Evolutionary conservation across 2,797 vertebrate species (phyloP).

Genomic region (Ibycter americanus): DNA sequence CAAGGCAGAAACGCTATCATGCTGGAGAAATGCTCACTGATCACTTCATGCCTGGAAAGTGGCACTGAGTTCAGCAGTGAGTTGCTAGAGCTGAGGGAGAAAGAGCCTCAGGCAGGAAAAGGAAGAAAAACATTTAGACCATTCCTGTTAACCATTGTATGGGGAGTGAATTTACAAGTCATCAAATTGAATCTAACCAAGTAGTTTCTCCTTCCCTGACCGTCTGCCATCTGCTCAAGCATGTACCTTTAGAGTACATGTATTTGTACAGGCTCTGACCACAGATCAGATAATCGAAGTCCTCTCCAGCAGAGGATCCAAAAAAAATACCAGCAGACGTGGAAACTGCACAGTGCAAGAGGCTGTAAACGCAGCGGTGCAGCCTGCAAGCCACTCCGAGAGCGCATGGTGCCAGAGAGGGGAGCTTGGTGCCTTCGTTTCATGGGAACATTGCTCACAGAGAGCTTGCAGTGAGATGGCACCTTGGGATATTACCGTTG

Average conservation of each 20-base stretch:
- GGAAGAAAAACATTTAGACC: neutral
- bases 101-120: neutral
- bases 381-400: neutral
- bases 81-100: neutral
- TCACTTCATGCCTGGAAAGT: neutral
- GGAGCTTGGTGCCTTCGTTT: accelerated
- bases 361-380: accelerated
- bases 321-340: neutral
- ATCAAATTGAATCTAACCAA: neutral
- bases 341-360: neutral
- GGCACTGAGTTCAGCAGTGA: neutral
- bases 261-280: neutral
- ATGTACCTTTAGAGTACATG: accelerated
- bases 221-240: neutral
- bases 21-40: neutral
- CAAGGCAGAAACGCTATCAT: accelerated
- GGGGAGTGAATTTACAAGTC: neutral
- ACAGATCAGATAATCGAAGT: neutral
- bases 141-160: neutral
- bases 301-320: neutral
- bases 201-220: neutral
- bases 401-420: accelerated
- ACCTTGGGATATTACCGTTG: neutral
- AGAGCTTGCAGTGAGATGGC: neutral
- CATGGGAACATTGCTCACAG: accelerated